phyloP scores from a whole-genome alignment of 2,797 vertebrate genomes.

The Gymnothorax reevesii region DNA sequence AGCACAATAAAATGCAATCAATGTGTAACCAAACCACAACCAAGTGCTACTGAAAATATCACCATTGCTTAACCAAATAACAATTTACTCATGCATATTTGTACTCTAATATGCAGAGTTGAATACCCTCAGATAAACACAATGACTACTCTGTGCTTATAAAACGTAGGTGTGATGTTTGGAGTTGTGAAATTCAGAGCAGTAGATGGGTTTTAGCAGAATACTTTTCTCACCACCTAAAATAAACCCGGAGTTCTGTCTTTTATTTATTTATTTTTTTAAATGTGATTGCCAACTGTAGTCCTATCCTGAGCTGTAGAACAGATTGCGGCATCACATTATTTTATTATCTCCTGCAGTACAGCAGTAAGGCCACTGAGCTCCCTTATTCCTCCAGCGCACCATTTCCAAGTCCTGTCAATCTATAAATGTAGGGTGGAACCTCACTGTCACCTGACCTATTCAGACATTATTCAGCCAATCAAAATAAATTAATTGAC shows the following conservation, averaged over 20 bases:
- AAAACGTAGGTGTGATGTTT: not conserved
- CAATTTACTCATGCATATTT: slow-evolving; percentile 1
- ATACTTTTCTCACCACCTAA: not conserved
- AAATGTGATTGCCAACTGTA: not conserved
- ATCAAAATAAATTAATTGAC: not conserved
- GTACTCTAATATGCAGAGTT: not conserved
- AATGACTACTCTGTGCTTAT: not conserved
- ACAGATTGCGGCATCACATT: not conserved
- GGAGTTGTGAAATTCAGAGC: not conserved
- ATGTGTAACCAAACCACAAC: too few relatives aligned
- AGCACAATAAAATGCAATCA: too few relatives aligned
- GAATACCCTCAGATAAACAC: not conserved
- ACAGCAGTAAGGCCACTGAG: too few relatives aligned
- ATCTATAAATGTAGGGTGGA: not conserved
- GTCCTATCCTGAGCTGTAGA: not conserved
- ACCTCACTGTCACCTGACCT: too few relatives aligned
- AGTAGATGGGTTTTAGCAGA: not conserved
- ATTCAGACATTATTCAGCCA: not conserved
- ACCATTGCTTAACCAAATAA: too few relatives aligned
- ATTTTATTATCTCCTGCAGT: not conserved
- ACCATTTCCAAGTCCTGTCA: not conserved
- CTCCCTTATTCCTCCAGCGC: too few relatives aligned
- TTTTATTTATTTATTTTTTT: not conserved
- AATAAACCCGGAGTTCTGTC: not conserved
- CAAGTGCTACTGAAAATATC: too few relatives aligned